Conservation (phyloP, 92 coral and sea anemone genomes). For the Bergia puertoricense region DNA sequence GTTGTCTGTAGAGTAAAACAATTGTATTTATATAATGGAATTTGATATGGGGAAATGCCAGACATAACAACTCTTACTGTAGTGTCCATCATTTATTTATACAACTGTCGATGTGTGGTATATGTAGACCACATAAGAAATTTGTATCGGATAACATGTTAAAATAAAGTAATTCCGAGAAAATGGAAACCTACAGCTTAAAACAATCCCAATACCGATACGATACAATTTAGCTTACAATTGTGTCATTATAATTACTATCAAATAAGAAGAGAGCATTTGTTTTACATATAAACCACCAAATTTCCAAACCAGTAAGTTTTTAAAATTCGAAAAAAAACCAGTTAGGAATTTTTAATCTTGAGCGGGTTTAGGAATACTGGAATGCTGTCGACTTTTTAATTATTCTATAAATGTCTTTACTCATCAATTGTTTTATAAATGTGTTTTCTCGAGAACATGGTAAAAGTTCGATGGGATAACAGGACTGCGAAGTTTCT, state of each 20-base stretch:
- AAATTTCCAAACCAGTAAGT: background rate
- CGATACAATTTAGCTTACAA: conserved; percentile 1
- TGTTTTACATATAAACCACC: conserved; percentile 13
- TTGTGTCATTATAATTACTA: background rate
- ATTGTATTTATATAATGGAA: too few relatives aligned
- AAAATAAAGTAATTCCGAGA: conserved; percentile 1
- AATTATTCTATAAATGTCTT: background rate
- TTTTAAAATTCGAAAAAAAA: background rate
- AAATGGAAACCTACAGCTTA: background rate
- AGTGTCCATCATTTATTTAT: background rate
- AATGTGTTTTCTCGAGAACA: conserved; percentile 69
- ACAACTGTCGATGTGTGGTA: background rate
- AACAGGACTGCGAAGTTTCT: conserved; percentile 76
- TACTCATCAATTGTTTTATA: background rate
- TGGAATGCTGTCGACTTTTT: background rate
- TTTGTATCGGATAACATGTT: background rate
- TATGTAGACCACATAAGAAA: background rate
- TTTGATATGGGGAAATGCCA: too few relatives aligned
- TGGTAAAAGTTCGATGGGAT: conserved; percentile 73
- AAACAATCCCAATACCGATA: background rate
- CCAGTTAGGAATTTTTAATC: background rate
- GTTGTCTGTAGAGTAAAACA: too few relatives aligned
- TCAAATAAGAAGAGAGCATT: background rate
- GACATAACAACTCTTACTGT: background rate
- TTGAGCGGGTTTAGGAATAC: background rate